phyloP scores from a whole-genome alignment of 2,888 invertebrate species.

The Phymatocera aterrima region DNA sequence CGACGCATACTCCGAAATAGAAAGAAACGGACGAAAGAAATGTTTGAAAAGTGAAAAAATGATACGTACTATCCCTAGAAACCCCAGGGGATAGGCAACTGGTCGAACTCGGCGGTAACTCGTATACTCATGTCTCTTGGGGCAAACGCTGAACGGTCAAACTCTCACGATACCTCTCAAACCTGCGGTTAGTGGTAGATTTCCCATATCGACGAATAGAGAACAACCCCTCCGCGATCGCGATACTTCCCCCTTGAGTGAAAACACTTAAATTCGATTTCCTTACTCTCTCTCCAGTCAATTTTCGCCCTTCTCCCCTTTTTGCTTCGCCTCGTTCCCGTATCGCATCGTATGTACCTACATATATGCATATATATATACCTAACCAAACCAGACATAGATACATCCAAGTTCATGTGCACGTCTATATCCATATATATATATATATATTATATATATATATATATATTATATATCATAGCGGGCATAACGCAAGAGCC shows the following conservation, averaged over 20 bases:
- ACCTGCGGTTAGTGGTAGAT: not conserved
- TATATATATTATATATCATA: not conserved
- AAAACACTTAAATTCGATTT: not conserved
- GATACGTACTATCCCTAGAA: not conserved
- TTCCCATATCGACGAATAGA: constrained; percentile 5
- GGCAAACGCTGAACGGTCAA: constrained; percentile 17
- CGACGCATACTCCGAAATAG: no score
- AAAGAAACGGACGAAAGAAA: not conserved
- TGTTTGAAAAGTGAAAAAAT: not conserved
- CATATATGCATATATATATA: not conserved
- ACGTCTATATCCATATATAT: not conserved
- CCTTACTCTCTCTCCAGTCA: not conserved
- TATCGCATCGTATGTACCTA: not conserved
- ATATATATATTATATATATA: not conserved
- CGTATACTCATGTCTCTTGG: constrained; percentile 47
- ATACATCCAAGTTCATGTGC: not conserved
- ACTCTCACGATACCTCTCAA: constrained; percentile 30
- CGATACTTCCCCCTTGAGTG: constrained; percentile 47
- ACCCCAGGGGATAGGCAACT: constrained; percentile 68
- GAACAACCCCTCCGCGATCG: constrained; percentile 51
- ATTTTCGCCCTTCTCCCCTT: constrained; percentile 29
- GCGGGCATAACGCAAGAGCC: constrained; percentile 45
- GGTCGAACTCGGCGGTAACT: constrained; percentile 59
- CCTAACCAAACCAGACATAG: not conserved
- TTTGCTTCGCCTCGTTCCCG: not conserved